Evolutionary conservation across 1,140 invertebrate genomes (phyloP).

Genomic region (Latrodectus geometricus): DNA sequence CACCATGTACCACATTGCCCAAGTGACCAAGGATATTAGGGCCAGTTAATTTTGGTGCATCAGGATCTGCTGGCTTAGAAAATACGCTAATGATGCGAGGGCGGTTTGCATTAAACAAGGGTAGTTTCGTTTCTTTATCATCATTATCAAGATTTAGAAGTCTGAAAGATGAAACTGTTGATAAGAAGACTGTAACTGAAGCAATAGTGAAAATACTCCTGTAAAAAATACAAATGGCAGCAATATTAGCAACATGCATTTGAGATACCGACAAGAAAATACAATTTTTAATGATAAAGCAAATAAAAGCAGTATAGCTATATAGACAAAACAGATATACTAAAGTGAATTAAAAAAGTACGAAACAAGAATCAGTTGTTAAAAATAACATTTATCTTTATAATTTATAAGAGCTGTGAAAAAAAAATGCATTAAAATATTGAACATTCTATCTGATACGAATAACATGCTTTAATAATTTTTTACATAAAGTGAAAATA

Average conservation of each 20-base stretch:
- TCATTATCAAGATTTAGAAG: background rate
- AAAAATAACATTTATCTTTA: too few relatives aligned
- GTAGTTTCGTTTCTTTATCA: background rate
- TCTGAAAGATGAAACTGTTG: background rate
- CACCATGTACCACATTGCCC: background rate
- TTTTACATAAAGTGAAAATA: too few relatives aligned
- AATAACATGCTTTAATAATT: too few relatives aligned
- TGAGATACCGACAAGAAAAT: too few relatives aligned
- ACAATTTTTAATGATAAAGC: too few relatives aligned
- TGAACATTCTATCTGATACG: too few relatives aligned
- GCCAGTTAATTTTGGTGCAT: background rate
- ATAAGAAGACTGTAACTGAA: background rate
- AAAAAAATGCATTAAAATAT: too few relatives aligned
- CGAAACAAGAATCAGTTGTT: too few relatives aligned
- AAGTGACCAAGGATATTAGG: background rate
- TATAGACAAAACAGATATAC: too few relatives aligned
- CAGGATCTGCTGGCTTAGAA: background rate
- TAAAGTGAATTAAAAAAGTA: too few relatives aligned
- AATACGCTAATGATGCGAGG: background rate
- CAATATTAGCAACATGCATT: background rate
- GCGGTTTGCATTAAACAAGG: background rate
- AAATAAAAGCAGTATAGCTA: too few relatives aligned
- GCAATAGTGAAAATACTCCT: background rate
- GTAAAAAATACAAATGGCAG: background rate
- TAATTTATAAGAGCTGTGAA: too few relatives aligned